Evolutionary conservation across 2,797 vertebrate genomes (phyloP), one percentile per base, ranked within the genome.

Genomic region (Ibycter americanus): DNA sequence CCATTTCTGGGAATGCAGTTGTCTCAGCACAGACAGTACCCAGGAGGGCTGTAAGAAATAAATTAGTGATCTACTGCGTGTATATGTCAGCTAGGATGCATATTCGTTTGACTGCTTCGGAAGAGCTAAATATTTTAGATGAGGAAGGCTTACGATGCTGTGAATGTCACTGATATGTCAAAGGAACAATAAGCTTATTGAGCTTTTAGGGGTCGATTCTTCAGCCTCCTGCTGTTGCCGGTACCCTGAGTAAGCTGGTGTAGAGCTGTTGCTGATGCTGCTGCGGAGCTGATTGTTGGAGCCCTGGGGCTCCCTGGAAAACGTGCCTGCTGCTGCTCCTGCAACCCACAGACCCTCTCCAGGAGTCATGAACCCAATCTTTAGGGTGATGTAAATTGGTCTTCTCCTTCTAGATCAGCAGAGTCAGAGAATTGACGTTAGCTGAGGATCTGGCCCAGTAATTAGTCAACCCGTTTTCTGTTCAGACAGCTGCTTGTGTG

Each of bases 21-120:
- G 76, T 95, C 79, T 97, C 82, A n/a, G 87, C 31, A 61, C 80
- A 72, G n/a, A 40, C 52, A 56, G 89, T 59, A 89, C 93, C 93
- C 91, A 82, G 82, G 63, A 87, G 90, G 87, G 90, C 70, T 19
- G 59, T 96, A 84, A 87, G 84, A 68, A 96, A 94, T 40, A 76
- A 94, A 94, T 70, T 80, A 55, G 74, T 65, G 66, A 92, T 96
- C 36, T n/a, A 8, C 31, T 32, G 61, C 0, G 7, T 52, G 49
- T 47, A 3, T 42, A 13, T 40, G 82, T 65, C 88, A 91, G 72
- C 70, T 20, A 58, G 74, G 92, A 74, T 92, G 66, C n/a, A 1
- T 83, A 29, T 85, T 74, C 68, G 51, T 67, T 56, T 83, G 86
- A 67, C 78, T 95, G 90, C 87, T 83, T 56, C 59, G 29, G 18